Evolutionary conservation across 2,888 invertebrate genomes (phyloP).

Genomic region (Scaptomyza parva): DNA sequence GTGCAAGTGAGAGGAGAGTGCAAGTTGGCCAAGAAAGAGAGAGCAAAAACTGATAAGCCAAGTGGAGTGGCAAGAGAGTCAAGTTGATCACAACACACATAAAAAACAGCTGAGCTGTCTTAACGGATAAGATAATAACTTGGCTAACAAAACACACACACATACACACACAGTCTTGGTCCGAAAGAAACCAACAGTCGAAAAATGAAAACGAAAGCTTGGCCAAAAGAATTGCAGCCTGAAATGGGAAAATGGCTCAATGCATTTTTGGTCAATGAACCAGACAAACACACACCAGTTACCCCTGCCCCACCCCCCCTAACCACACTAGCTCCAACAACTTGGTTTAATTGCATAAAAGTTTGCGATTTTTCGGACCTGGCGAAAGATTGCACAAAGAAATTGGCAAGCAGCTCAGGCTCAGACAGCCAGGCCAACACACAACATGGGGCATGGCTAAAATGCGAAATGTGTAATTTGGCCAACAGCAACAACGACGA

Average conservation of each 20-base stretch:
- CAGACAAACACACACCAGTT: neutral
- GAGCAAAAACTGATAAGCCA: constrained; percentile 42
- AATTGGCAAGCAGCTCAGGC: constrained; percentile 60
- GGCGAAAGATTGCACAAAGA: constrained; percentile 75
- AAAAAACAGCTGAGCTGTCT: constrained; percentile 54
- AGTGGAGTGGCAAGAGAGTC: too few relatives aligned
- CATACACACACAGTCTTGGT: neutral
- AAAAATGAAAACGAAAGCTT: constrained; percentile 42
- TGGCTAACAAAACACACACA: constrained; percentile 5
- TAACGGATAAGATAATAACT: constrained; percentile 44
- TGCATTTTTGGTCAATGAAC: constrained; percentile 49
- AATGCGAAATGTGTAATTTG: constrained; percentile 39
- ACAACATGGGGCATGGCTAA: constrained; percentile 42
- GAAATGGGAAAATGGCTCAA: constrained; percentile 22
- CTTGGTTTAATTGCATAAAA: constrained; percentile 48
- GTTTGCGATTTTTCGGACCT: constrained; percentile 19
- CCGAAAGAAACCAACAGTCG: constrained; percentile 2
- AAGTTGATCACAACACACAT: constrained; percentile 43
- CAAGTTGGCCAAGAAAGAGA: constrained; percentile 3
- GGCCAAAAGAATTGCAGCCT: constrained; percentile 50
- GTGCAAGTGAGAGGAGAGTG: constrained; percentile 8
- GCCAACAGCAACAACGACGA: too few relatives aligned
- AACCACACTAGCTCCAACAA: neutral
- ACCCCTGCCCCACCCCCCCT: neutral
- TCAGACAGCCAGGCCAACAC: constrained; percentile 28